Evolutionary conservation across 2,888 invertebrate genomes (phyloP), one percentile per base, ranked within the genome.

Genomic region (Chesias legatella): DNA sequence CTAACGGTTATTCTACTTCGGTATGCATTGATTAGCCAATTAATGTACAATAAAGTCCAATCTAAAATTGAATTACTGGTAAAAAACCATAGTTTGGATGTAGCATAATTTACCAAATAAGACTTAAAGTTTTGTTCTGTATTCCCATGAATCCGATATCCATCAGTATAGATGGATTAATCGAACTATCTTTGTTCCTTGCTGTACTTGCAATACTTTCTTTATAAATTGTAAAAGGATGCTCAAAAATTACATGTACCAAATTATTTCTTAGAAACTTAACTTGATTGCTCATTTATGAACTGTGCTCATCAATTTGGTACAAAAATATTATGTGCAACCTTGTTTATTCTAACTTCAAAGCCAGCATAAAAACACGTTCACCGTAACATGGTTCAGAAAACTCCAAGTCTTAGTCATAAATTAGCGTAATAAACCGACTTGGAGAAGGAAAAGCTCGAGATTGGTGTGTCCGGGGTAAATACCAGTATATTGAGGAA

Each of bases 401-500:
- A 29, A 42, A 35, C 48, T 56, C 52, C 47, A 51, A 56, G 43
- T 40, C 41, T 20, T 50, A 57, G 41, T 56, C 29, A 39, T 45
- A 42, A 36, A 35, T 20, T 52, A 51, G 43, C 39, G 42, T 29
- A 48, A 30, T 34, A 49, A 9, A 50, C 29, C 4, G 45, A 41
- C 45, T 58, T 57, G 58, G 58, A 51, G 51, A 50, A 2, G 20
- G 47, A 50, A 32, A 17, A 26, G 58, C 60, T 67, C 60, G 66
- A 54, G 48, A 38, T 51, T 44, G 56, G 50, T 57, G 48, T 40
- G 59, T 52, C 54, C 41, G 53, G 48, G 45, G 55, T 48, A 56
- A 56, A 51, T 54, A 56, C 51, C 46, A 27, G 53, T 56, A 40
- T 53, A 46, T 48, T 43, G 56, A 60, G 51, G 72, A 72, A 74